A percentile compares a stretch with the other conserved stretches of the same genome.
Conservation (phyloP, 1,140 invertebrate species). For the Adelges cooleyi region DNA sequence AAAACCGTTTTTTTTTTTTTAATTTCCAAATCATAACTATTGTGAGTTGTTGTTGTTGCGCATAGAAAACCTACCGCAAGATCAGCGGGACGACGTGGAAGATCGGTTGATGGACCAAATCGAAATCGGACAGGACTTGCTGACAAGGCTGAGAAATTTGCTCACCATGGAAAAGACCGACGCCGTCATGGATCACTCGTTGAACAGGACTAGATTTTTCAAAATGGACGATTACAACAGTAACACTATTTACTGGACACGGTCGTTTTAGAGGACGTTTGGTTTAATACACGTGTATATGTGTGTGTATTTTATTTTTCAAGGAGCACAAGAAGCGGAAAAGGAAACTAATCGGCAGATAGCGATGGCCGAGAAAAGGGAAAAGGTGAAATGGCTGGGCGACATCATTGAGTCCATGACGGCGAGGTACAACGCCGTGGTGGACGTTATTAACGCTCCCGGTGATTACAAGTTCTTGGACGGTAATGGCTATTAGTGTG, state of each 20-base stretch:
- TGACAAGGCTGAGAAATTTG: neutral
- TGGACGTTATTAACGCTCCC: conserved; percentile 1
- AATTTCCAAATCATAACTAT: too few relatives aligned
- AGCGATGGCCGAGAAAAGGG: neutral
- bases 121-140: neutral
- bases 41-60: too few relatives aligned
- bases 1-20: too few relatives aligned
- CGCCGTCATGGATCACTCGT: conserved; percentile 6
- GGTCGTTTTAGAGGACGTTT: neutral
- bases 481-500: too few relatives aligned
- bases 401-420: neutral
- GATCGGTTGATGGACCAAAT: neutral
- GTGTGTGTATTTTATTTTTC: too few relatives aligned
- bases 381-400: neutral
- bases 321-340: neutral
- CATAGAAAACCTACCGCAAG: too few relatives aligned
- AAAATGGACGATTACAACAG: neutral
- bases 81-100: neutral
- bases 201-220: conserved; percentile 11
- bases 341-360: neutral
- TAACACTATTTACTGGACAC: neutral
- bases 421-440: neutral
- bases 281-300: neutral
- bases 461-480: conserved; percentile 13
- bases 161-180: conserved; percentile 21